These are phyloP conservation scores for Rhinophrynus dorsalis DNA, from an alignment of 2,797 vertebrate species.

Conservation along the genomic window DNA sequence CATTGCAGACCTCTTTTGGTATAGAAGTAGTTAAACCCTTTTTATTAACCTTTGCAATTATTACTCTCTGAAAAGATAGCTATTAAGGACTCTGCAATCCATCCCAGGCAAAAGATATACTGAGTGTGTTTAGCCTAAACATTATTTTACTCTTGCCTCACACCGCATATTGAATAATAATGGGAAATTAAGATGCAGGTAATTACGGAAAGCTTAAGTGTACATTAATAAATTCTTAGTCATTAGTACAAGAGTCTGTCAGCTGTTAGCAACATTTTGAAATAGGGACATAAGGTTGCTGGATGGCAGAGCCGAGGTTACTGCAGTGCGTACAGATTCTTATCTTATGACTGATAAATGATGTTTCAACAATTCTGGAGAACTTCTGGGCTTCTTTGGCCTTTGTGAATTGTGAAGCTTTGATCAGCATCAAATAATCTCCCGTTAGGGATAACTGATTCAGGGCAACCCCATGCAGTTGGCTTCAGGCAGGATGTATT, in stretches of 20 bases:
- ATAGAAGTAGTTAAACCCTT: conserved; percentile 17
- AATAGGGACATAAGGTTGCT: conserved; percentile 3
- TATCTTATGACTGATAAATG: background rate
- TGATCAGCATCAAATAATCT: conserved; percentile 9
- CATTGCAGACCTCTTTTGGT: no score
- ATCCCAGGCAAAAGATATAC: background rate
- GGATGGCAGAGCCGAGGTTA: background rate
- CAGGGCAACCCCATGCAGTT: background rate
- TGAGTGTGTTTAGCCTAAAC: conserved; percentile 14
- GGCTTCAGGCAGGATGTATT: conserved; percentile 2
- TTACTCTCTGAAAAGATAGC: background rate
- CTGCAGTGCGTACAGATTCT: background rate
- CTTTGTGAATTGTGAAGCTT: conserved; percentile 4
- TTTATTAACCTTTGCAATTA: background rate
- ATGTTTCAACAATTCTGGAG: background rate
- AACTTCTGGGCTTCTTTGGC: background rate
- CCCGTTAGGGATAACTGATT: background rate
- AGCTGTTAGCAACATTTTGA: background rate
- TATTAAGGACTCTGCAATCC: background rate
- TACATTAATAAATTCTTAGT: conserved; percentile 39
- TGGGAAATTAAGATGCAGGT: conserved; percentile 39
- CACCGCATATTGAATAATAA: conserved; percentile 32
- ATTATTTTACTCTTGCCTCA: conserved; percentile 17
- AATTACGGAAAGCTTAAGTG: conserved; percentile 39
- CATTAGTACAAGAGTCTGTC: conserved; percentile 20